Percentiles rank a stretch among this genome's conserved stretches.
Conservation (phyloP, 2,888 invertebrate species). For the Lamellibrachia satsuma region DNA sequence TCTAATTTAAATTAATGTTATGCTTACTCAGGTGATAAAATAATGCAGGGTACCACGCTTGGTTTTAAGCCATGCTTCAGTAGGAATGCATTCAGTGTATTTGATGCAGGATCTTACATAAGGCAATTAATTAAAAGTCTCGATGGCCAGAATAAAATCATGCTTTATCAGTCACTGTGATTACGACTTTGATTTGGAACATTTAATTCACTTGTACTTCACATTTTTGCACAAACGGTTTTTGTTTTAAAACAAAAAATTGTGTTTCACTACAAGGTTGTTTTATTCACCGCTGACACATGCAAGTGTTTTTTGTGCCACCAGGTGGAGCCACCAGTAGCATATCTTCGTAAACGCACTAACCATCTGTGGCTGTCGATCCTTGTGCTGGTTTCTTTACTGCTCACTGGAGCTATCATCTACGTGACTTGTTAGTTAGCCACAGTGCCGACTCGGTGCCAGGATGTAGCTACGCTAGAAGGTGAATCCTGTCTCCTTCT, state of each 20-base stretch:
- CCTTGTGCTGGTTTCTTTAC: background rate
- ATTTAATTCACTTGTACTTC: background rate
- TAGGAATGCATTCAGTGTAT: no score
- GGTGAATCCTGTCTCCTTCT: background rate
- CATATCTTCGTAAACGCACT: background rate
- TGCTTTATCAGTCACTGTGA: no score
- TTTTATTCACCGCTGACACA: background rate
- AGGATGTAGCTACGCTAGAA: background rate
- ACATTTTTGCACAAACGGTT: no score
- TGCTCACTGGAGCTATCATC: background rate
- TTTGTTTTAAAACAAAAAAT: background rate
- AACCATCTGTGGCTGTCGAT: background rate
- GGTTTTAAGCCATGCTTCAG: no score
- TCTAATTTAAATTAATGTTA: no score
- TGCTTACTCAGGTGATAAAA: no score
- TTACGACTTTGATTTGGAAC: background rate
- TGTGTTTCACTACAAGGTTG: background rate
- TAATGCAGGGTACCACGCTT: no score
- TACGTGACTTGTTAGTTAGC: background rate
- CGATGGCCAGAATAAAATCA: no score
- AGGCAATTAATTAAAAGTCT: no score
- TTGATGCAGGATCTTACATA: no score
- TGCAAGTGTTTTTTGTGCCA: background rate
- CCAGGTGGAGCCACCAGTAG: background rate
- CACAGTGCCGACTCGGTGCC: background rate